A percentile compares a stretch with the other conserved stretches of the same genome.
Evolutionary conservation across 2,113 vertebrate species (phyloP).

Genomic region (Emydocephalus ijimae): DNA sequence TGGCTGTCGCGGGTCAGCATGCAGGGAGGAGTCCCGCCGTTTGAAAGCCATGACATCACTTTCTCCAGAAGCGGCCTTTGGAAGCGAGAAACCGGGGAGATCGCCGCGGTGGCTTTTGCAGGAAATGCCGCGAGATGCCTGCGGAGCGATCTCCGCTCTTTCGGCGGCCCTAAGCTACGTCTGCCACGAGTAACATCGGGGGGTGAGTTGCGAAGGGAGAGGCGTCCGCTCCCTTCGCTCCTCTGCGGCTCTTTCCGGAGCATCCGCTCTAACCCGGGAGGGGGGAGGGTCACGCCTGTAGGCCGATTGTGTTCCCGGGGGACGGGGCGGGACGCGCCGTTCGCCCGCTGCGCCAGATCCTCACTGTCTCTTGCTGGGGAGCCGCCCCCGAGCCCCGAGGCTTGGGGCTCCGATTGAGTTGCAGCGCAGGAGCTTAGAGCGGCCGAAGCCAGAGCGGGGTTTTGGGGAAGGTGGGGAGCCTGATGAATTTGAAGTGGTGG

Average conservation of each 20-base stretch:
- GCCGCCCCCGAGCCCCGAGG: background rate
- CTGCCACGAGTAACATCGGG: background rate
- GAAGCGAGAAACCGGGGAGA: background rate
- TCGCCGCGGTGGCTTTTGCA: background rate
- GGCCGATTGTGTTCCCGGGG: background rate
- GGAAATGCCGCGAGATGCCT: background rate
- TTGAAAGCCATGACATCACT: conserved; percentile 18
- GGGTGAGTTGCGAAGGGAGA: background rate
- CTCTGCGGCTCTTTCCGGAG: too few relatives aligned
- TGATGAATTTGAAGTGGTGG: background rate
- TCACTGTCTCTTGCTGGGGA: background rate
- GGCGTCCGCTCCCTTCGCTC: background rate
- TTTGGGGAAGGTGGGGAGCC: too few relatives aligned
- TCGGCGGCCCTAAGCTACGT: background rate
- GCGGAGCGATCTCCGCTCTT: background rate
- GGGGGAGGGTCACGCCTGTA: background rate
- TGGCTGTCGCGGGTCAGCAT: conserved; percentile 30
- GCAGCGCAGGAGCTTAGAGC: background rate
- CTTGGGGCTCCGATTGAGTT: background rate
- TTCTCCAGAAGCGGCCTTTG: conserved; percentile 1
- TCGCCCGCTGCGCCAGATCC: too few relatives aligned
- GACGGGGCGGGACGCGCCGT: background rate
- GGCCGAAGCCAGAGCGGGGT: background rate
- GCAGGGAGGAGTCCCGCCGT: background rate
- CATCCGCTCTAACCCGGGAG: background rate